Base-by-base conservation (phyloP, 2,888 invertebrate species). In the Polydrusus pterygomalis region DNA sequence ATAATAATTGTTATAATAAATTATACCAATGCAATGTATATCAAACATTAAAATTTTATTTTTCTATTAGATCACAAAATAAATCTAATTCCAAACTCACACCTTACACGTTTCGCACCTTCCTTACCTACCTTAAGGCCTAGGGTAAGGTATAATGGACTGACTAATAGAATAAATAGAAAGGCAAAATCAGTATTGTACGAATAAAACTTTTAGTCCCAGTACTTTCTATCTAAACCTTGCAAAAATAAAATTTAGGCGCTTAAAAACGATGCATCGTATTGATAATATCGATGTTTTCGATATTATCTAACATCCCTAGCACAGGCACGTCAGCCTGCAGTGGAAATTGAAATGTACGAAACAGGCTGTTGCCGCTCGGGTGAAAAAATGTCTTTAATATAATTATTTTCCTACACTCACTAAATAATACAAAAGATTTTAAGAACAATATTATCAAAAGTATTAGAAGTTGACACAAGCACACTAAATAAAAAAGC, bases 381-480 rank as follows among this genome's bases (percentile, higher is more conserved):
- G 7, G 38, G 38, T 38, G 38, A 38, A 38, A 38, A 38, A 38
- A 38, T 38, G 38, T 38, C 38, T 38, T 38, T 38, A 38, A 38
- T 38, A 38, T 38, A 38, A 38, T 38, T 38, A 38, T 38, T 38
- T 7, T 38, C 38, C 38, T 9, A 38, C 38, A 38, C 38, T 9
- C 38, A 38, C 38, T 7, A 38, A 38, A 9, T 38, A 38, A 38
- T 38, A 38, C 9, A 38, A 38, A 38, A 38, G 6, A 40, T 40
- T 11, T 40, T 54, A 11, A 34, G n/a, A n/a, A 54, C 54, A 54
- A 58, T 58, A 30, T 13, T 30, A 58, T 15, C 8, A 40, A 40
- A 40, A 40, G 40, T 40, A 40, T 40, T 40, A 40, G 2, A 2
- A 40, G 40, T 40, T 40, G 40, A 40, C 40, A 40, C 40, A 40